Conservation (phyloP, 2,113 vertebrate genomes). For the Nematolebias whitei region DNA sequence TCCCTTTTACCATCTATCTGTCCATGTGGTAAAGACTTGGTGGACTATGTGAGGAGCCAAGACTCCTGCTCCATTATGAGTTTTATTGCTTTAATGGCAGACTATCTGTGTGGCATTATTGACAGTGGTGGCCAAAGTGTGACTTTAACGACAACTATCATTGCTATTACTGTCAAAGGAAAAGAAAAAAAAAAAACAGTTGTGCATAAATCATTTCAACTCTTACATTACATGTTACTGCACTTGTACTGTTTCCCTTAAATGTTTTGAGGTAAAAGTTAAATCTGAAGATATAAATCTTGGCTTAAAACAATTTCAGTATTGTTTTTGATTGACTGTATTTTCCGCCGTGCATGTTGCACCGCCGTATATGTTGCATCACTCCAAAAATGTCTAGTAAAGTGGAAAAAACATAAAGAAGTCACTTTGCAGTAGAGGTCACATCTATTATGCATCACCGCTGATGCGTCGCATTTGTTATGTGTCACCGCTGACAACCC, state of each 20-base stretch:
- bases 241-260: background rate
- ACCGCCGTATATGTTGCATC: too few relatives aligned
- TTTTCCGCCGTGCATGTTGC: too few relatives aligned
- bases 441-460: too few relatives aligned
- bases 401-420: too few relatives aligned
- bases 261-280: too few relatives aligned
- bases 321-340: too few relatives aligned
- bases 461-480: too few relatives aligned
- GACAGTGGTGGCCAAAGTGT: background rate
- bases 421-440: too few relatives aligned
- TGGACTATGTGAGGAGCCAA: constrained; percentile 28
- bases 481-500: too few relatives aligned
- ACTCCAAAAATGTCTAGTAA: too few relatives aligned
- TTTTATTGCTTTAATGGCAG: constrained; percentile 15
- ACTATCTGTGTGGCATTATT: background rate
- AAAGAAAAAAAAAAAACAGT: background rate
- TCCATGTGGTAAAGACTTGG: constrained; percentile 5
- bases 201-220: background rate
- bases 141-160: background rate
- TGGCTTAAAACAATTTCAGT: too few relatives aligned
- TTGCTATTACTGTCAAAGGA: background rate
- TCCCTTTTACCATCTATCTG: constrained; percentile 47
- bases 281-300: too few relatives aligned
- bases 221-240: background rate
- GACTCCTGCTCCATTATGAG: constrained; percentile 1